Percentiles rank a stretch among this genome's conserved stretches.
Conservation (phyloP, 1,140 invertebrate species). For the Trichomalopsis sarcophagae region DNA sequence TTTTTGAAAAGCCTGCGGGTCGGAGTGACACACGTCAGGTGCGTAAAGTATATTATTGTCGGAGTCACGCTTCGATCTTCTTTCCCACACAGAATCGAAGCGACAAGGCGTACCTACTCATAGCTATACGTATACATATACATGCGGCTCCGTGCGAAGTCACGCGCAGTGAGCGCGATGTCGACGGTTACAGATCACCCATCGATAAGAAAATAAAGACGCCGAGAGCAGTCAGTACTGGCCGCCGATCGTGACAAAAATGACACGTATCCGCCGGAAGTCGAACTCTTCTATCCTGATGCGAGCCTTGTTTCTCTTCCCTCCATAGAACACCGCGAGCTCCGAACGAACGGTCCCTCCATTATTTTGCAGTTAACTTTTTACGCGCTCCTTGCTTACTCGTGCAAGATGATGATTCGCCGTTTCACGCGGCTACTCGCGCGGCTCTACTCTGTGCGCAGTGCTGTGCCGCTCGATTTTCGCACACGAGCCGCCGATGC, state of each 20-base stretch:
- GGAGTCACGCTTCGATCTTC: slow-evolving; percentile 49
- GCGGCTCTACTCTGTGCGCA: background rate
- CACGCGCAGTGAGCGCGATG: slow-evolving; percentile 54
- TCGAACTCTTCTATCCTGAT: slow-evolving; percentile 42
- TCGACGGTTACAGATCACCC: slow-evolving; percentile 70
- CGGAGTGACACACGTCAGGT: background rate
- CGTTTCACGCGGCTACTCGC: slow-evolving; percentile 50
- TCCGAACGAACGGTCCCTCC: slow-evolving; percentile 53
- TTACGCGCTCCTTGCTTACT: slow-evolving; percentile 48
- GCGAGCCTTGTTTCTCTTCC: slow-evolving; percentile 30
- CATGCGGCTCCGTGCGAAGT: slow-evolving; percentile 39
- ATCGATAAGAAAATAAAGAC: slow-evolving; percentile 70
- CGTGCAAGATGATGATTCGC: slow-evolving; percentile 66
- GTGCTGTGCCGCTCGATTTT: background rate
- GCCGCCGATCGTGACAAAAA: slow-evolving; percentile 74
- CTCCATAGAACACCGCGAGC: slow-evolving; percentile 4
- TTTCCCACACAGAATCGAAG: slow-evolving; percentile 47
- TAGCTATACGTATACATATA: background rate
- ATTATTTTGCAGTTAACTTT: slow-evolving; percentile 67
- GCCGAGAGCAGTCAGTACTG: slow-evolving; percentile 55
- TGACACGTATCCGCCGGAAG: slow-evolving; percentile 74
- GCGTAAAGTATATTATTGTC: slow-evolving; percentile 15
- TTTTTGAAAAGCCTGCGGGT: background rate
- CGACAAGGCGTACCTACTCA: background rate
- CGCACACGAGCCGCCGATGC: slow-evolving; percentile 13